Evolutionary conservation across 2,888 invertebrate genomes (phyloP).

Genomic region (Amiota minor): DNA sequence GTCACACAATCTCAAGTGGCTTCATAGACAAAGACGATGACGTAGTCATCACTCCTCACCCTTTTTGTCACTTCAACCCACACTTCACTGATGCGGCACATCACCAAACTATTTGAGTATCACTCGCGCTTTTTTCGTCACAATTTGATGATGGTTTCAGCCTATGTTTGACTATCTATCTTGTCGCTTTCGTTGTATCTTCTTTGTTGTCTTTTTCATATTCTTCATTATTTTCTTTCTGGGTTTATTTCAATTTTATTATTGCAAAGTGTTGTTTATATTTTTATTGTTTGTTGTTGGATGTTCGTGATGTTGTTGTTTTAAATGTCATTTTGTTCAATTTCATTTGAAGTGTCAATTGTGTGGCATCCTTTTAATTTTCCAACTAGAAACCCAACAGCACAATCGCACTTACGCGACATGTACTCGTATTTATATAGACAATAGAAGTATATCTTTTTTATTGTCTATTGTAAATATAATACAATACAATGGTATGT

Average conservation of each 20-base stretch:
- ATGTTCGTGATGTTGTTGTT: conserved; percentile 36
- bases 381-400: conserved; percentile 10
- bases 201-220: neutral
- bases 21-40: neutral
- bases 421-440: neutral
- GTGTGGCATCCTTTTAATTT: conserved; percentile 32
- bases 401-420: no score
- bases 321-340: conserved; percentile 52
- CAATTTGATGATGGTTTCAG: conserved; percentile 1
- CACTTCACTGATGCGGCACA: neutral
- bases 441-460: neutral
- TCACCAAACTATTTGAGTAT: neutral
- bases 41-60: neutral
- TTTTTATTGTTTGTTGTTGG: no score
- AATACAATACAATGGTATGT: no score
- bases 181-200: neutral
- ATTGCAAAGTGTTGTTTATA: conserved; percentile 46
- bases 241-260: conserved; percentile 55
- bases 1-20: conserved; percentile 13
- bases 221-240: conserved; percentile 40
- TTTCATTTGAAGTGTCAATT: conserved; percentile 46
- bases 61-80: neutral
- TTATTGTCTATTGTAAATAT: neutral
- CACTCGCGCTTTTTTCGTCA: conserved; percentile 15
- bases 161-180: neutral